phyloP scores from a whole-genome alignment of 2,113 vertebrate genomes.

The Podarcis muralis region DNA sequence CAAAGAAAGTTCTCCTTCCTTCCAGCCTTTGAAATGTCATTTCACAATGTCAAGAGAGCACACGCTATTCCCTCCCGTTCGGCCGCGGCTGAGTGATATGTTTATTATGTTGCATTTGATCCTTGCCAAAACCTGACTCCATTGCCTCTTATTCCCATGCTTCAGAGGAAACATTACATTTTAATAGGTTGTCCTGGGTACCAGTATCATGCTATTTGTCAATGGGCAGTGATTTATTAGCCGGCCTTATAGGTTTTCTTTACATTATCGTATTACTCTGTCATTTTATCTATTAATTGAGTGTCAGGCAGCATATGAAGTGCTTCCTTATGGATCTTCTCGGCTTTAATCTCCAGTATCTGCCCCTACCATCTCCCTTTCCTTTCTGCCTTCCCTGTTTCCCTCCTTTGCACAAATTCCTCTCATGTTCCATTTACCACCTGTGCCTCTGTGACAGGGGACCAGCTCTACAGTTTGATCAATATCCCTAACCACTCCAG shows the following conservation, averaged over 20 bases:
- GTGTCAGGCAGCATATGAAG: conserved; percentile 20
- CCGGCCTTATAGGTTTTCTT: conserved; percentile 29
- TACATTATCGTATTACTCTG: conserved; percentile 45
- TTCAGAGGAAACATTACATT: conserved; percentile 49
- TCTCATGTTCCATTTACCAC: conserved; percentile 16
- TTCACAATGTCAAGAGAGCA: conserved; percentile 49
- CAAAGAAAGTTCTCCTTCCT: conserved; percentile 35
- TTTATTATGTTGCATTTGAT: conserved; percentile 27
- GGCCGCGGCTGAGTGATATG: conserved; percentile 49
- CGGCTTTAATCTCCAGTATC: conserved; percentile 34
- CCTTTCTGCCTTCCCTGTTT: conserved; percentile 27
- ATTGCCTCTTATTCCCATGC: not conserved
- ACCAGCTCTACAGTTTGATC: conserved; percentile 40
- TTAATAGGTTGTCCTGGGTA: conserved; percentile 54
- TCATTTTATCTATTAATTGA: conserved; percentile 58
- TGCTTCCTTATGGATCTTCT: conserved; percentile 19
- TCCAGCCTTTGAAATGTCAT: conserved; percentile 35
- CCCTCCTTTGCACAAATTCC: conserved; percentile 18
- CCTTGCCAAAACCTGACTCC: conserved; percentile 52
- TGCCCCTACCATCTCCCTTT: conserved; percentile 16
- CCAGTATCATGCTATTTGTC: conserved; percentile 38
- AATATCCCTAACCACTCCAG: conserved; percentile 23
- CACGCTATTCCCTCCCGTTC: conserved; percentile 38
- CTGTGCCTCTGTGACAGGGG: conserved; percentile 9
- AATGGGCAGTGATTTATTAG: conserved; percentile 45